These are phyloP conservation scores for Rhinopomastus cyanomelas DNA, from an alignment of 2,113 vertebrate species.

Conservation along the genomic window DNA sequence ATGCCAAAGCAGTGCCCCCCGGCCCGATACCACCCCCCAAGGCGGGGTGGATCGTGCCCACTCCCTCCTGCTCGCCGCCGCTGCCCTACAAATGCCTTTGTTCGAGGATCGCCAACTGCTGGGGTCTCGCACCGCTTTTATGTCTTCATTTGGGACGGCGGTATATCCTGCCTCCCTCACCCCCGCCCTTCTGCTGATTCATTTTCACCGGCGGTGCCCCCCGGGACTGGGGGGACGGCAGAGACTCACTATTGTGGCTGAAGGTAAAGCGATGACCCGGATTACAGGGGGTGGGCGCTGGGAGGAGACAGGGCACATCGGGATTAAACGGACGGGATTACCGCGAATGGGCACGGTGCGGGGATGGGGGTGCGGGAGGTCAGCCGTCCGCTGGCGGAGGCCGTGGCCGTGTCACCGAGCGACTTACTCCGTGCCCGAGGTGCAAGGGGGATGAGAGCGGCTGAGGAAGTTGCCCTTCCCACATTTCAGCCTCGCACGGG, in stretches of 20 bases:
- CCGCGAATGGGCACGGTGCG: background rate
- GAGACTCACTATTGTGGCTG: background rate
- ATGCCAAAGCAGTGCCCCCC: background rate
- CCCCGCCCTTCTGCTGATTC: constrained; percentile 72
- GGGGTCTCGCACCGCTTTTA: background rate
- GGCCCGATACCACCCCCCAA: background rate
- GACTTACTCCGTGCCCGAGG: background rate
- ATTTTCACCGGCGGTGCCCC: constrained; percentile 63
- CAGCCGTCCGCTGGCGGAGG: background rate
- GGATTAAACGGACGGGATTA: background rate
- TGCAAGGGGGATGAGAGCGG: background rate
- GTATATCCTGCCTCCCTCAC: background rate
- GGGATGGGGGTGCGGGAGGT: background rate
- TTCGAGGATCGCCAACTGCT: background rate
- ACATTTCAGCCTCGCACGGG: background rate
- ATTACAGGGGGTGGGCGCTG: background rate
- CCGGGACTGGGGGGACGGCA: background rate
- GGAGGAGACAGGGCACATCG: background rate
- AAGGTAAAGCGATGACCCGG: background rate
- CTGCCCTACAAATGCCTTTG: constrained; percentile 68
- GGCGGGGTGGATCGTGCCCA: background rate
- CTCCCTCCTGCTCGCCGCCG: constrained; percentile 55
- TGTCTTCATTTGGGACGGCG: background rate
- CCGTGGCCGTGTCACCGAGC: background rate
- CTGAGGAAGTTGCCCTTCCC: background rate